Percentiles rank a stretch among this genome's conserved stretches.
These are phyloP conservation scores for Mesocricetus auratus DNA, from an alignment of 2,113 vertebrate species.

Conservation along the genomic window DNA sequence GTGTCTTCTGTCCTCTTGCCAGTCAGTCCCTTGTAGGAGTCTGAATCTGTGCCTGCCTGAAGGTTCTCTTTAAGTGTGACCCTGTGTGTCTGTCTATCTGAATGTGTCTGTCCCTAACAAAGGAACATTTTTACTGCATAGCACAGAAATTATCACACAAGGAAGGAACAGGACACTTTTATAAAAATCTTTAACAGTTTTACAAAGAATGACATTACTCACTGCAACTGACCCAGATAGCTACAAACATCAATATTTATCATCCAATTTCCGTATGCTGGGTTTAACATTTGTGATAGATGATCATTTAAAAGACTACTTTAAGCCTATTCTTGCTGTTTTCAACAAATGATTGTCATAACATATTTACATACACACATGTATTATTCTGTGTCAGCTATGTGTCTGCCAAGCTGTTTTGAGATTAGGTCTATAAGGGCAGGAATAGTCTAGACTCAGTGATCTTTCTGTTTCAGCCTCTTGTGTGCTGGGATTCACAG, in stretches of 20 bases:
- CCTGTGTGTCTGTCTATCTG: background rate
- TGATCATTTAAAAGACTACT: background rate
- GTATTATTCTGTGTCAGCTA: background rate
- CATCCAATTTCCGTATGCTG: background rate
- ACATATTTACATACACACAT: background rate
- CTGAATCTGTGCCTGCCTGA: background rate
- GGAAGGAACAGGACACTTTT: background rate
- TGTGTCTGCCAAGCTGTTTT: background rate
- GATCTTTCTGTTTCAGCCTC: background rate
- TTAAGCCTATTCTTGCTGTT: background rate
- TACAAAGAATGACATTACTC: background rate
- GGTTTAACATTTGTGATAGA: background rate
- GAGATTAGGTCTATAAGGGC: background rate
- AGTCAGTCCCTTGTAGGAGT: background rate
- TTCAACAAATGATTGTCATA: background rate
- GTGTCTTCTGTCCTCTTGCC: background rate
- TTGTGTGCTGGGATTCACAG: background rate
- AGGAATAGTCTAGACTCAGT: background rate
- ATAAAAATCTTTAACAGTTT: background rate
- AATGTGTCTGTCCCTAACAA: background rate
- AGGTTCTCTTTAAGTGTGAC: background rate
- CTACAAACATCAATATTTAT: background rate
- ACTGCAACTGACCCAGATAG: background rate
- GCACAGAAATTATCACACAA: background rate
- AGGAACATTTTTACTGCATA: background rate